These are phyloP conservation scores for Macropis europaea DNA, from an alignment of 2,888 invertebrate species.

Conservation along the genomic window DNA sequence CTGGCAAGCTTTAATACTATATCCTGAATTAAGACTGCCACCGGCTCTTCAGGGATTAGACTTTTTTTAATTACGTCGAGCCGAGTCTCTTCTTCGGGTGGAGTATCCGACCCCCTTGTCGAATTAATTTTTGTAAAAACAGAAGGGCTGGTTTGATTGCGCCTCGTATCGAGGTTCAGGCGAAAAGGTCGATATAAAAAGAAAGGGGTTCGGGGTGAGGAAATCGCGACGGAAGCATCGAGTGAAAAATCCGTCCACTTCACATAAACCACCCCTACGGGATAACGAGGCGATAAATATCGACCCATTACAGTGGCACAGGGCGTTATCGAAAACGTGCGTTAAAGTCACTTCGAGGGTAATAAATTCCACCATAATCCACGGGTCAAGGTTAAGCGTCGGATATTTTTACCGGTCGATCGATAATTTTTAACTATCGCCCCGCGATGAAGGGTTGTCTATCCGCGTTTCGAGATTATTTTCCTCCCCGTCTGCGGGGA, in stretches of 20 bases:
- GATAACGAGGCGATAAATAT: constrained; percentile 64
- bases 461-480: background rate
- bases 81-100: constrained; percentile 40
- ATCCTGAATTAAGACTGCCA: constrained; percentile 40
- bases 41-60: constrained; percentile 48
- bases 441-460: no score
- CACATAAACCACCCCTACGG: constrained; percentile 32
- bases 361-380: constrained; percentile 58
- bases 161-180: no score
- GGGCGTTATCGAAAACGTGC: constrained; percentile 66
- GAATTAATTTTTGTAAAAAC: constrained; percentile 8
- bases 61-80: constrained; percentile 65
- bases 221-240: constrained; percentile 8
- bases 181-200: no score
- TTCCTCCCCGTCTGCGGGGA: background rate
- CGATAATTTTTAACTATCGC: constrained; percentile 17
- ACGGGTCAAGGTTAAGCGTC: constrained; percentile 60
- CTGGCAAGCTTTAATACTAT: constrained; percentile 35
- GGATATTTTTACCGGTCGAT: constrained; percentile 30
- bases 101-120: background rate
- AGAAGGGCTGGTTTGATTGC: no score
- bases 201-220: background rate
- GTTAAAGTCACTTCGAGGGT: constrained; percentile 66
- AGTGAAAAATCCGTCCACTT: constrained; percentile 52
- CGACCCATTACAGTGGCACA: constrained; percentile 53